Evolutionary conservation across 2,113 vertebrate species (phyloP), one percentile per base, ranked within the genome.

Genomic region (Delphinus delphis): DNA sequence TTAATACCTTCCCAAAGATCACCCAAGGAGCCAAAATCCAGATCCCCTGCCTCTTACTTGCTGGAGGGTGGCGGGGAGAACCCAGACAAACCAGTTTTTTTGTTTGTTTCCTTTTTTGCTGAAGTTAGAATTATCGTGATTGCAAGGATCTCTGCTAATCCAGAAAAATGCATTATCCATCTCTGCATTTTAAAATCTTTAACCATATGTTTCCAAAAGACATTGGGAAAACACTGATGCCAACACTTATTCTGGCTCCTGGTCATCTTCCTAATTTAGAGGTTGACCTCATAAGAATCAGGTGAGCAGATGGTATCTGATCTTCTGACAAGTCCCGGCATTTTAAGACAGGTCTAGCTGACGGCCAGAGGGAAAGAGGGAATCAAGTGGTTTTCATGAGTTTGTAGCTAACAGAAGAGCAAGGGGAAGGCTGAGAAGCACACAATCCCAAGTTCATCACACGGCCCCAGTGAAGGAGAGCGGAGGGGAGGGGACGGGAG

Each of bases 41-140:
- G 41, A 33, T 80, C 31, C 25, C 41, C 50, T 90, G 25, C 6
- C 28, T 92, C 93, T 89, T 31, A 84, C 15, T 84, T 93, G 41
- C 58, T 84, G 21, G 17, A 44, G 36, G 2, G 1, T 10, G 60
- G 62, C 1, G 2, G 12, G 4, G 9, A 2, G 2, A 4, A 50
- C 20, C 44, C 12, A 1, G 25, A 70, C 28, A 38, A n/a, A 80
- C 53, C n/a, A 38, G 31, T 55, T 79, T 55, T 55, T 20, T 55
- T 79, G 31, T 79, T n/a, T 53, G 18, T 55, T 79, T 79, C n/a
- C 47, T 11, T 23, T 74, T 23, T 67, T 12, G 23, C 62, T 26
- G 25, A 92, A 73, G 28, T 80, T 73, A 96, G 67, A 90, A 58
- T 41, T 44, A 81, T 58, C 25, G 44, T 96, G 47, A 87, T n/a